Evolutionary conservation across 2,797 vertebrate genomes (phyloP).

Genomic region (Eleutherodactylus coqui): DNA sequence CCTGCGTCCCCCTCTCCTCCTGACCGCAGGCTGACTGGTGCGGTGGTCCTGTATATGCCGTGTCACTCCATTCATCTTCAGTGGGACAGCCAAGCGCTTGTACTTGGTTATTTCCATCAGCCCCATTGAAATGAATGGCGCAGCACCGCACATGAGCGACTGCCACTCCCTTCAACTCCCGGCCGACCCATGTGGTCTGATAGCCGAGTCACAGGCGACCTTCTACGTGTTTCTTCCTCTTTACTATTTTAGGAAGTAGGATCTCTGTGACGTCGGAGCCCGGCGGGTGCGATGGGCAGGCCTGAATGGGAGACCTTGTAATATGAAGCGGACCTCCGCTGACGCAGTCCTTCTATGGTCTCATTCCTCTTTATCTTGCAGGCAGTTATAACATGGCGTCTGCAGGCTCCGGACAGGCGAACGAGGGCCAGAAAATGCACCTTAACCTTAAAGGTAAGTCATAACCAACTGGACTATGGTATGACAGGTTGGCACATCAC

Average conservation of each 20-base stretch:
- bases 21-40: too few species aligned
- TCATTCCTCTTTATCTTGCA: background rate
- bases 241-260: background rate
- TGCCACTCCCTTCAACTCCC: too few species aligned
- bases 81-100: too few species aligned
- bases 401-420: background rate
- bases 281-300: background rate
- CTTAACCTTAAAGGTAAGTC: constrained; percentile 45
- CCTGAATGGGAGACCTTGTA: background rate
- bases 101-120: too few species aligned
- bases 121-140: too few species aligned
- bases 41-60: too few species aligned
- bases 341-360: background rate
- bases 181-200: background rate
- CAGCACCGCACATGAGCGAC: too few species aligned
- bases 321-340: background rate
- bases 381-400: constrained; percentile 46
- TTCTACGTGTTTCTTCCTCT: background rate
- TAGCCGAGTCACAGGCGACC: background rate
- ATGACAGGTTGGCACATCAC: background rate
- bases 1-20: too few species aligned
- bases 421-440: constrained; percentile 44
- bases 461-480: background rate
- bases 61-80: too few species aligned
- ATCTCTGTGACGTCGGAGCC: background rate